phyloP scores from a whole-genome alignment of 1,140 invertebrate species.

The Lysiphlebus fabarum region DNA sequence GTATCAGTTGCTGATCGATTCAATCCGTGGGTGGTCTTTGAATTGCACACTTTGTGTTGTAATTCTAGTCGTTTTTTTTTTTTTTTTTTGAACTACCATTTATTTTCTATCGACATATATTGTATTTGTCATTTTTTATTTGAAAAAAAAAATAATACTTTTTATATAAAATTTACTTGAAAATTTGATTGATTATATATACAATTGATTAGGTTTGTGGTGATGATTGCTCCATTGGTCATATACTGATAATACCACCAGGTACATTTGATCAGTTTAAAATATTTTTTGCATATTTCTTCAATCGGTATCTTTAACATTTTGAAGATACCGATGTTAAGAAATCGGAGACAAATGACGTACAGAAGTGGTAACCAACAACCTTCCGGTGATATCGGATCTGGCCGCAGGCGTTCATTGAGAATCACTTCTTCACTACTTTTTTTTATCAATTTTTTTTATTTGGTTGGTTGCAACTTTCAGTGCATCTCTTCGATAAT shows the following conservation, averaged over 20 bases:
- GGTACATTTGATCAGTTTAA: conserved; percentile 13
- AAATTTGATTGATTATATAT: too few species aligned
- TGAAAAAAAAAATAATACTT: too few species aligned
- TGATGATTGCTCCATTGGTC: background rate
- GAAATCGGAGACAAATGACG: conserved; percentile 49
- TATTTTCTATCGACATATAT: conserved; percentile 34
- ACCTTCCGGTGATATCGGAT: conserved; percentile 49
- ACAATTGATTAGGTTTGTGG: too few species aligned
- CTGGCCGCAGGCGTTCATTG: conserved; percentile 38
- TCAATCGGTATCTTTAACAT: conserved; percentile 14
- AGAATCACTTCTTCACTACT: conserved; percentile 37
- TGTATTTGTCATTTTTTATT: too few species aligned
- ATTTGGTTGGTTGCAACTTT: background rate
- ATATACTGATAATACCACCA: conserved; percentile 21
- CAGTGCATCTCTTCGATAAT: background rate
- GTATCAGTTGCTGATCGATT: conserved; percentile 52
- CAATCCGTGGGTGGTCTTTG: conserved; percentile 48
- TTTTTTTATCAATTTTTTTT: conserved; percentile 15
- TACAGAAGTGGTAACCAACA: conserved; percentile 50
- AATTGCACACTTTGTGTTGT: conserved; percentile 37
- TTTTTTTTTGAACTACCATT: conserved; percentile 26
- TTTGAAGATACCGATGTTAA: conserved; percentile 41
- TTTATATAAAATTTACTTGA: too few species aligned
- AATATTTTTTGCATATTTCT: too few species aligned
- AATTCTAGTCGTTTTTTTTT: conserved; percentile 37